These are phyloP conservation scores for Dolichomitus sp. DNA, from an alignment of 2,888 invertebrate species.

Conservation along the genomic window DNA sequence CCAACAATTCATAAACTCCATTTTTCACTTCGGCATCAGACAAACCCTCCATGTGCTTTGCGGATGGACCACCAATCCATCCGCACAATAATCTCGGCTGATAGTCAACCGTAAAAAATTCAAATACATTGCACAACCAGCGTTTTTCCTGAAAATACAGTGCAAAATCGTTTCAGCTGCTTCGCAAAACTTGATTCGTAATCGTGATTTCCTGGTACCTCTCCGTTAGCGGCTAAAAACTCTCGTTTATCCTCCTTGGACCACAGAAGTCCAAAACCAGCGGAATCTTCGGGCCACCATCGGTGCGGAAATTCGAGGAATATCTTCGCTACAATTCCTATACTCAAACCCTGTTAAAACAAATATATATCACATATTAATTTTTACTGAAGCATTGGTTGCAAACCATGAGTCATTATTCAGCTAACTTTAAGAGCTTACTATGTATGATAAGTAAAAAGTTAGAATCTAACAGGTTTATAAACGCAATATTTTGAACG, in stretches of 20 bases:
- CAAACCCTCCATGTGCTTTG: conserved; percentile 89
- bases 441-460: too few species aligned
- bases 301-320: conserved; percentile 90
- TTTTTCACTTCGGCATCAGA: conserved; percentile 87
- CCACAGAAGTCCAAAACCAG: conserved; percentile 88
- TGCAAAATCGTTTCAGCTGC: background rate
- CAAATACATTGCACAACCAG: conserved; percentile 90
- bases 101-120: conserved; percentile 90
- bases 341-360: conserved; percentile 87
- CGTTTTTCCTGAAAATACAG: conserved; percentile 80
- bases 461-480: background rate
- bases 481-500: conserved; percentile 49
- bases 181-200: background rate
- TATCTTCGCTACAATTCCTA: conserved; percentile 91
- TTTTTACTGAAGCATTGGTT: background rate
- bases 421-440: too few species aligned
- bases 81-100: conserved; percentile 90
- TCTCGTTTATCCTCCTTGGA: conserved; percentile 87
- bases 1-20: conserved; percentile 87
- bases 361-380: conserved; percentile 1
- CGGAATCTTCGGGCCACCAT: conserved; percentile 89
- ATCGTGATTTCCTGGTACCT: conserved; percentile 71
- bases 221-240: conserved; percentile 81
- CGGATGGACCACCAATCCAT: conserved; percentile 91
- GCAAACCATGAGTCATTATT: background rate